phyloP scores from a whole-genome alignment of 1,140 invertebrate genomes.

The Saxidomus purpurata region DNA sequence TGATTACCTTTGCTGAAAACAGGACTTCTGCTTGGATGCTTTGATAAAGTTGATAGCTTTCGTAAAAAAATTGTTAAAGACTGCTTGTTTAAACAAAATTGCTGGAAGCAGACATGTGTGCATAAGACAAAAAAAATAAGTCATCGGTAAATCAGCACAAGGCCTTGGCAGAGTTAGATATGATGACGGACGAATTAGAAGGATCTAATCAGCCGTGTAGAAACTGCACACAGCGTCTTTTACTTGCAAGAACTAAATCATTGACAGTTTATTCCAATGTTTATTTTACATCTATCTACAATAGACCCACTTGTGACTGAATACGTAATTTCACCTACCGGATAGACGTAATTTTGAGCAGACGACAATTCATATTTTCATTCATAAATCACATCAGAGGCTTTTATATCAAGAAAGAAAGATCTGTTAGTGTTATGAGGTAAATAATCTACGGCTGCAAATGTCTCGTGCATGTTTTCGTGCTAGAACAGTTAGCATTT shows the following conservation, averaged over 20 bases:
- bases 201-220: not conserved
- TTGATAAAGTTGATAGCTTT: no score
- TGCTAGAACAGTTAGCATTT: not conserved
- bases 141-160: not conserved
- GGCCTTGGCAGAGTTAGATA: not conserved
- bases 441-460: not conserved
- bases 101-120: no score
- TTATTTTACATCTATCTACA: not conserved
- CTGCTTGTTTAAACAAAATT: no score
- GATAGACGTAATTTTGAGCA: not conserved
- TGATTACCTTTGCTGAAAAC: no score
- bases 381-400: conserved; percentile 13
- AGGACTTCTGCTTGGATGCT: no score
- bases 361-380: conserved; percentile 7
- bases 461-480: conserved; percentile 26
- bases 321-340: conserved; percentile 1
- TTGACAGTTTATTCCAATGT: conserved; percentile 35
- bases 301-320: conserved; percentile 4
- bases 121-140: not conserved
- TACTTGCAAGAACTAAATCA: not conserved
- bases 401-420: not conserved
- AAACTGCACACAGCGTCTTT: not conserved
- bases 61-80: no score
- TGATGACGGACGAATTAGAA: not conserved
- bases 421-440: not conserved